Percentiles rank a stretch among this genome's conserved stretches.
Conservation (phyloP, 1,140 invertebrate genomes). For the Nasonia giraulti region DNA sequence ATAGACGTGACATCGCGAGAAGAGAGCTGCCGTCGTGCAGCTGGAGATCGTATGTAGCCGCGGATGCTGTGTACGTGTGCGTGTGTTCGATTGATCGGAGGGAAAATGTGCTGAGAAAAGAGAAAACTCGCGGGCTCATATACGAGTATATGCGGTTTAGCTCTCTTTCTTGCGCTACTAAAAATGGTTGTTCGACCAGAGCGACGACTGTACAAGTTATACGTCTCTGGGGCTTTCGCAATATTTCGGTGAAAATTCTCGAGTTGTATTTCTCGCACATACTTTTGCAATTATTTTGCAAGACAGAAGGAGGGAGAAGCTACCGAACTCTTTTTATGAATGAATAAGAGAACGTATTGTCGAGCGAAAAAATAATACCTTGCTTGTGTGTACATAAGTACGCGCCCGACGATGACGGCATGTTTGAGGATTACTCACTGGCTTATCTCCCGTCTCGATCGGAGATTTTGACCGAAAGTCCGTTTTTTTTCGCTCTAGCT, state of each 20-base stretch:
- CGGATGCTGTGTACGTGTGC: background rate
- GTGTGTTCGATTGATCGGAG: background rate
- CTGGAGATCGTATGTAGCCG: background rate
- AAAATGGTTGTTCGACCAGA: conserved; percentile 47
- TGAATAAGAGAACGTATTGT: too few relatives aligned
- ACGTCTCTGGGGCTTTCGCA: conserved; percentile 13
- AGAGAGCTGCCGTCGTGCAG: background rate
- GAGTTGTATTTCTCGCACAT: background rate
- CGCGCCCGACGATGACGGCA: background rate
- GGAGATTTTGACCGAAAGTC: background rate
- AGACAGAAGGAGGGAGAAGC: too few relatives aligned
- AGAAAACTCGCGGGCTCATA: background rate
- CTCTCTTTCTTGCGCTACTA: conserved; percentile 20
- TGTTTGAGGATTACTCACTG: background rate
- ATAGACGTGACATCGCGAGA: conserved; percentile 58
- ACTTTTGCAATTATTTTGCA: too few relatives aligned
- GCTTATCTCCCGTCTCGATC: background rate
- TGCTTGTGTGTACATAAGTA: background rate
- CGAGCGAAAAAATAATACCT: background rate
- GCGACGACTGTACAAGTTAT: background rate
- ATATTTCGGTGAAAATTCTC: conserved; percentile 32
- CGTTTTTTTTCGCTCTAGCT: too few relatives aligned
- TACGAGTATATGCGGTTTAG: background rate
- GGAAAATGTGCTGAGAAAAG: background rate
- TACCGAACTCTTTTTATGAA: too few relatives aligned